Percentiles rank a stretch among this genome's conserved stretches.
Evolutionary conservation across 2,888 invertebrate species (phyloP).

Genomic region (Chrysodeixis includens): DNA sequence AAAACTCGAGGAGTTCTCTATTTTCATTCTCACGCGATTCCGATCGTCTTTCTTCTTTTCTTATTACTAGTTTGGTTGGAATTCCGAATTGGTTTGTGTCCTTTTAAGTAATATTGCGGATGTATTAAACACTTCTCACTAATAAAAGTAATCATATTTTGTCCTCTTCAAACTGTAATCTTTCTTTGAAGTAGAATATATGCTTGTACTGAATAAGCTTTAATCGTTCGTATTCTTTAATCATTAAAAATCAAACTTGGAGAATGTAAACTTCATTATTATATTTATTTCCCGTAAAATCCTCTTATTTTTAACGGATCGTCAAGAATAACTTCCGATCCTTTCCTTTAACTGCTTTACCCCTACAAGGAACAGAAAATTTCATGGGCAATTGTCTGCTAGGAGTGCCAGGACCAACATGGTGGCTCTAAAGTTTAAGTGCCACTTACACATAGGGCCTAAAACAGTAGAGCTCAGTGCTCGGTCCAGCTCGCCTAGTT

Average conservation of each 20-base stretch:
- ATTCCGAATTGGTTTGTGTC: conserved; percentile 25
- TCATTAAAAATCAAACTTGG: no score
- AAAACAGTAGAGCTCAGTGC: conserved; percentile 6
- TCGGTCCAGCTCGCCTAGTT: conserved; percentile 45
- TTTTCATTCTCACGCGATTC: conserved; percentile 51
- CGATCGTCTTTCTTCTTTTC: conserved; percentile 38
- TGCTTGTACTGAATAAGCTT: no score
- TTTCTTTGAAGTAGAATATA: no score
- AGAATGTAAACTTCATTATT: no score
- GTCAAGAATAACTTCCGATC: not conserved
- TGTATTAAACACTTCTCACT: no score
- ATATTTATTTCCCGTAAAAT: no score
- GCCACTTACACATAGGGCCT: conserved; percentile 5
- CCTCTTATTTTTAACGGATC: not conserved
- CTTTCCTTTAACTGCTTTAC: not conserved
- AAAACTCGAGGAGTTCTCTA: conserved; percentile 51
- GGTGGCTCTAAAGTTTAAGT: not conserved
- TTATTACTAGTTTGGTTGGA: conserved; percentile 29
- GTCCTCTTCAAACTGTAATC: no score
- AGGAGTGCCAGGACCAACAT: not conserved
- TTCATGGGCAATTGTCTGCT: not conserved
- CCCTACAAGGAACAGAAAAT: not conserved
- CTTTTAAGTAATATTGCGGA: not conserved
- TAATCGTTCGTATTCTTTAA: no score
- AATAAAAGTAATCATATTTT: no score